Base-by-base conservation (phyloP, 1,140 invertebrate genomes). In the Pygmarrhopalites habei region DNA sequence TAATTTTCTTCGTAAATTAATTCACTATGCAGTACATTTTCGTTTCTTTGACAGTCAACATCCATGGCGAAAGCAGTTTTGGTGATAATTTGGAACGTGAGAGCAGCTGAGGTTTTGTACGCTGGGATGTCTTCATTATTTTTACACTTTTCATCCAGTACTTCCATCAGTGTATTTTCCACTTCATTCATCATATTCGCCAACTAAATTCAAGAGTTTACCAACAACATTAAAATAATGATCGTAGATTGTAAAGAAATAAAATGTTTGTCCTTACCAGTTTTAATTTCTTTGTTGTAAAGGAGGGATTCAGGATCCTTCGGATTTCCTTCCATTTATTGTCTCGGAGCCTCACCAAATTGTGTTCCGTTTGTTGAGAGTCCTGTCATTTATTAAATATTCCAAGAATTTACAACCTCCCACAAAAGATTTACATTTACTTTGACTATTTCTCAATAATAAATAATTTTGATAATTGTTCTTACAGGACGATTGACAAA, bases 401-500 rank as follows among this genome's bases (percentile, higher is more conserved):
- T 39, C 10, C 17, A 10, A 17, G 17, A 10, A 17, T 10, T 39
- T 39, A 17, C 7, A 39, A 39, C 7, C 17, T 39, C 17, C 7
- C 7, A 39, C 7, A 10, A 7, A 39, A 39, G 7, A 39, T 39
- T 10, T 10, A 10, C 7, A 39, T 39, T 39, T 10, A 39, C 35
- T 17, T 10, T 7, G 17, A 17, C 7, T 39, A 10, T 17, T 10
- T 39, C 17, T 10, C 7, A 10, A 10, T 10, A 39, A 10, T 39
- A 39, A 39, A 10, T 39, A 39, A 39, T 39, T 10, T 39, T 39
- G 10, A 39, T 7, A 19, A 49, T 49, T 10, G 7, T 19, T 25
- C 67, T 61, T 67, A 71, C 66, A 15, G 73, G 69, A 44, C 75
- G 47, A 58, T 76, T 72, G 14, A 72, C 60, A 60, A 76, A 76